Evolutionary conservation across 2,113 vertebrate genomes (phyloP), one percentile per base, ranked within the genome.

Genomic region (Okapia johnstoni): DNA sequence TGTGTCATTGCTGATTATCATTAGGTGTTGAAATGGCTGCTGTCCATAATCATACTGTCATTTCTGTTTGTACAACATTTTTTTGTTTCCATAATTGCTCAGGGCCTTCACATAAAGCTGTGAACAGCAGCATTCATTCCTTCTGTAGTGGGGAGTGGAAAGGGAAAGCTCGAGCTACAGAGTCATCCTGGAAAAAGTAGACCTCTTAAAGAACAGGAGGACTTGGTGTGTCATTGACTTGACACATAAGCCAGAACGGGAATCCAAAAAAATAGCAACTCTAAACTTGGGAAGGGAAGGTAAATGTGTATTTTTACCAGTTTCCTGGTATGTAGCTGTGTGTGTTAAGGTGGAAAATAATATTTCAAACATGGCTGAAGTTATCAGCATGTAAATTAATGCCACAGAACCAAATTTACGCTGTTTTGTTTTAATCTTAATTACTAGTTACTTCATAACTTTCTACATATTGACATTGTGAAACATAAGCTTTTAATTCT

Each of bases 361-460:
- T 14, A 1, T 94, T 92, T 94, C 28, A 63, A 28, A 77, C 5
- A 0, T 80, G 50, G 36, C 46, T 76, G 54, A 88, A 17, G 66
- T 76, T 93, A 79, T 89, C 55, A 85, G 55, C 80, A 48, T 66
- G 77, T 55, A 76, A 92, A 73, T 86, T 77, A 91, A 81, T 48
- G 40, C n/a, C n/a, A 58, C 58, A 73, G 54, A 94, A 58, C 26
- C 58, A 70, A 80, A n/a, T 85, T 94, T 88, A 55, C 17, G 10
- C 85, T 95, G 54, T 50, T 90, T n/a, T 79, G 28, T 81, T 91
- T 76, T 94, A 91, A 23, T 89, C 28, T 50, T 95, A 85, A 90
- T 93, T 97, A 79, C 83, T 77, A 63, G 66, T 92, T 93, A 88
- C 80, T 90, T 97, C 85, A 93, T 92, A 92, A 91, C 55, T 88